Conservation (phyloP, 2,113 vertebrate genomes). For the Ivindomyrus marchei region DNA sequence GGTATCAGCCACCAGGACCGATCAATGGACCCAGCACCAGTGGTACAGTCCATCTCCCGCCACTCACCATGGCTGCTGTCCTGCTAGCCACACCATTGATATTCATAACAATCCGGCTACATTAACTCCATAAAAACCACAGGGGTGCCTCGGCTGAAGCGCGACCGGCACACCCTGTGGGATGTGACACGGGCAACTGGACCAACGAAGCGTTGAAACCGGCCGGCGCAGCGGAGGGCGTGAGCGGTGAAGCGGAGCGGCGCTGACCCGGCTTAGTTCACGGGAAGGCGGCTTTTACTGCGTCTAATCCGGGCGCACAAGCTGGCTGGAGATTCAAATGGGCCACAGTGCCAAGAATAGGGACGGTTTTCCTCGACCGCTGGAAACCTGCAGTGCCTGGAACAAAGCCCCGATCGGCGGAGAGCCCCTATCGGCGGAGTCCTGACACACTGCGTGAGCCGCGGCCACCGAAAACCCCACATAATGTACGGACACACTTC, state of each 20-base stretch:
- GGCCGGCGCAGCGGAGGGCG: neutral
- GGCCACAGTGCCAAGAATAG: neutral
- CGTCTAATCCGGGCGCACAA: neutral
- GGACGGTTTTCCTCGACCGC: neutral
- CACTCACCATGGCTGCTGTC: neutral
- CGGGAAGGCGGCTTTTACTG: neutral
- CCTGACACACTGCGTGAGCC: neutral
- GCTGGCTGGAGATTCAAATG: neutral
- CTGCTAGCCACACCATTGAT: neutral
- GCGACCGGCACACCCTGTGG: neutral
- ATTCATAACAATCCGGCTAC: neutral
- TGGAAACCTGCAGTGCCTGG: neutral
- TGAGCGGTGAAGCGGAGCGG: neutral
- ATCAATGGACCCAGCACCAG: neutral
- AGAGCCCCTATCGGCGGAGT: neutral
- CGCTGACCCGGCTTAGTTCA: neutral
- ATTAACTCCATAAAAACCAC: neutral
- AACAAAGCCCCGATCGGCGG: neutral
- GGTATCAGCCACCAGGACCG: neutral
- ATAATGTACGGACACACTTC: neutral
- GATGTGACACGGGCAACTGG: neutral
- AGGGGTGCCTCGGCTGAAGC: neutral
- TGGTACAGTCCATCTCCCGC: neutral
- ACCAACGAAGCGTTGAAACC: neutral
- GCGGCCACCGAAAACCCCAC: neutral